These are phyloP conservation scores for Harpegnathos saltator DNA, from an alignment of 1,140 invertebrate species.

Conservation along the genomic window DNA sequence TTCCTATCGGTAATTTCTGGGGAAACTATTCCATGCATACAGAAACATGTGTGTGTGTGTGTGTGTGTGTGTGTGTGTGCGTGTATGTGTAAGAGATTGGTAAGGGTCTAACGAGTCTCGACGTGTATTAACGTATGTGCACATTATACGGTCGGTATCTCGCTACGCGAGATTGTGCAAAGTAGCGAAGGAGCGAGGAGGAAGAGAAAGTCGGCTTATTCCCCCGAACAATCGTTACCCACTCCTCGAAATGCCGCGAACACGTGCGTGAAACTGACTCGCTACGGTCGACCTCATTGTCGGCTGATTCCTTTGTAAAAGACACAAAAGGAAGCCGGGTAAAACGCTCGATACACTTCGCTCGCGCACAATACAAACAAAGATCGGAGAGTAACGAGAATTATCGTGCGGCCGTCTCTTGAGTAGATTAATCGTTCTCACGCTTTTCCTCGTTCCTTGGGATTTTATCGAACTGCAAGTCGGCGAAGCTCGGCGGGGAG, in stretches of 20 bases:
- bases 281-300: conserved; percentile 1
- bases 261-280: conserved; percentile 26
- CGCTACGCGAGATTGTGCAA: background rate
- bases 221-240: background rate
- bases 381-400: conserved; percentile 30
- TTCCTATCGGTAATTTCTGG: background rate
- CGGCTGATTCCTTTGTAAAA: conserved; percentile 25
- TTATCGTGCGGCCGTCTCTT: conserved; percentile 12
- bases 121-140: background rate
- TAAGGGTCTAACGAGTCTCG: no score
- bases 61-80: no score
- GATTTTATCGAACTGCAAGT: conserved; percentile 31
- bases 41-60: background rate
- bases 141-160: conserved; percentile 6
- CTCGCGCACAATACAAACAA: conserved; percentile 34
- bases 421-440: conserved; percentile 36
- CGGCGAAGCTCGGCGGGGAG: background rate
- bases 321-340: conserved; percentile 44
- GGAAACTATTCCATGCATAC: conserved; percentile 15
- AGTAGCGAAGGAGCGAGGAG: background rate
- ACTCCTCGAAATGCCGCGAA: conserved; percentile 9
- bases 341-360: conserved; percentile 36
- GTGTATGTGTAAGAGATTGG: no score
- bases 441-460: background rate
- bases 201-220: conserved; percentile 28